These are phyloP conservation scores for Leptura quadrifasciata DNA, from an alignment of 2,888 invertebrate species.

Conservation along the genomic window DNA sequence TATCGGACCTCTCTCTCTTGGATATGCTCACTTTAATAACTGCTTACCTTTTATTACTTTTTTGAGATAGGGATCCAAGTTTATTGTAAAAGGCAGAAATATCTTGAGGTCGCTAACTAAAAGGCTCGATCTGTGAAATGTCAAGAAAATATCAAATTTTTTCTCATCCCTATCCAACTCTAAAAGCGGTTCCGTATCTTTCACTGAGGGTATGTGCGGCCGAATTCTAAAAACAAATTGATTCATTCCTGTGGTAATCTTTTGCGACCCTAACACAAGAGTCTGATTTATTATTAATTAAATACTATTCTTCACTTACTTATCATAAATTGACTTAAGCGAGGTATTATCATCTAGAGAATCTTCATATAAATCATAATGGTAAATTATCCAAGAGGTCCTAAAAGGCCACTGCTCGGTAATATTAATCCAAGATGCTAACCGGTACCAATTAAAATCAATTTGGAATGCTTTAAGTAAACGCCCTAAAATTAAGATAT, in stretches of 20 bases:
- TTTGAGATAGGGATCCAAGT: constrained; percentile 97
- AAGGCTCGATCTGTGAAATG: constrained; percentile 90
- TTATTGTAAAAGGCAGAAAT: constrained; percentile 98
- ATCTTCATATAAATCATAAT: constrained; percentile 93
- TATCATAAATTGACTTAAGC: constrained; percentile 93
- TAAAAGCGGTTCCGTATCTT: constrained; percentile 91
- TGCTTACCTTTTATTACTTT: constrained; percentile 94
- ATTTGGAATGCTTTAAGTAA: constrained; percentile 98
- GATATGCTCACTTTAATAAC: too few relatives aligned
- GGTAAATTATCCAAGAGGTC: constrained; percentile 97
- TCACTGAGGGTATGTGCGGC: constrained; percentile 86
- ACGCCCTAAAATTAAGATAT: constrained; percentile 80
- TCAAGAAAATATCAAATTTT: constrained; percentile 94
- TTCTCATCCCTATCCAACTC: constrained; percentile 96
- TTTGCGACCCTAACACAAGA: too few relatives aligned
- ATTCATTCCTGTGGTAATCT: too few relatives aligned
- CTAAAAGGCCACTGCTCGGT: constrained; percentile 99
- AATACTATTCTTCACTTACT: constrained; percentile 78
- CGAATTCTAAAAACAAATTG: constrained; percentile 78
- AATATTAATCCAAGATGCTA: constrained; percentile 98
- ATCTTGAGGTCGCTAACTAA: constrained; percentile 93
- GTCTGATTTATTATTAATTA: too few relatives aligned
- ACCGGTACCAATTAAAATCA: constrained; percentile 97
- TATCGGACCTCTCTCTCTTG: too few relatives aligned
- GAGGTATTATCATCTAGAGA: constrained; percentile 90